Percentiles rank a stretch among this genome's conserved stretches.
phyloP scores from a whole-genome alignment of 2,888 invertebrate genomes.

The Dasysyrphus albostriatus region DNA sequence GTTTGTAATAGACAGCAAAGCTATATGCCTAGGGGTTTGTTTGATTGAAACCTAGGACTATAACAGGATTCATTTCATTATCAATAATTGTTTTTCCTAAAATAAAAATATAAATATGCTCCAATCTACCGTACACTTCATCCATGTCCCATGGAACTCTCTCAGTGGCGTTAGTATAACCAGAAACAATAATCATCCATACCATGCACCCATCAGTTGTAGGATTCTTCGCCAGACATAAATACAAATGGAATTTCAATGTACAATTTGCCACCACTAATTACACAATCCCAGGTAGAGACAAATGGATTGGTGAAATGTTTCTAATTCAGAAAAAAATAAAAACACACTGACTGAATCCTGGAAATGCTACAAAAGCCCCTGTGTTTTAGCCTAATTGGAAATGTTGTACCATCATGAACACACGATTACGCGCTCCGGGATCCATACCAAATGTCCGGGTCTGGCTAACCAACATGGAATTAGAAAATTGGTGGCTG shows the following conservation, averaged over 20 bases:
- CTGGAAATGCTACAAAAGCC: background rate
- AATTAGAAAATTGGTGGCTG: background rate
- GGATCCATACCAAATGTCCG: background rate
- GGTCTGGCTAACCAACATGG: background rate
- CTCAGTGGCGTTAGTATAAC: background rate
- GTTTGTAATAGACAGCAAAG: too few relatives aligned
- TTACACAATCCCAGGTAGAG: conserved; percentile 14
- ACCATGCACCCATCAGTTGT: background rate
- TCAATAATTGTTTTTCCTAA: too few relatives aligned
- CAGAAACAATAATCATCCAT: background rate
- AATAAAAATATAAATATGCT: too few relatives aligned
- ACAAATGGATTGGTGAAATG: background rate
- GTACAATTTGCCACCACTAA: conserved; percentile 24
- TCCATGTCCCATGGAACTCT: too few relatives aligned
- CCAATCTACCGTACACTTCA: background rate
- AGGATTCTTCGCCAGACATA: background rate
- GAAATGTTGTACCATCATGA: background rate
- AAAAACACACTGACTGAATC: background rate
- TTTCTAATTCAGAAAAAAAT: background rate
- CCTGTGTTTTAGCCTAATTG: conserved; percentile 7
- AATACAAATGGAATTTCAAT: conserved; percentile 13
- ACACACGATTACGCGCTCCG: conserved; percentile 10
- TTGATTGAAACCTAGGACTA: too few relatives aligned
- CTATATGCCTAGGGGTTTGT: too few relatives aligned
- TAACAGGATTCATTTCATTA: too few relatives aligned